Evolutionary conservation across 2,797 vertebrate species (phyloP), one percentile per base, ranked within the genome.

Genomic region (Fringilla coelebs): DNA sequence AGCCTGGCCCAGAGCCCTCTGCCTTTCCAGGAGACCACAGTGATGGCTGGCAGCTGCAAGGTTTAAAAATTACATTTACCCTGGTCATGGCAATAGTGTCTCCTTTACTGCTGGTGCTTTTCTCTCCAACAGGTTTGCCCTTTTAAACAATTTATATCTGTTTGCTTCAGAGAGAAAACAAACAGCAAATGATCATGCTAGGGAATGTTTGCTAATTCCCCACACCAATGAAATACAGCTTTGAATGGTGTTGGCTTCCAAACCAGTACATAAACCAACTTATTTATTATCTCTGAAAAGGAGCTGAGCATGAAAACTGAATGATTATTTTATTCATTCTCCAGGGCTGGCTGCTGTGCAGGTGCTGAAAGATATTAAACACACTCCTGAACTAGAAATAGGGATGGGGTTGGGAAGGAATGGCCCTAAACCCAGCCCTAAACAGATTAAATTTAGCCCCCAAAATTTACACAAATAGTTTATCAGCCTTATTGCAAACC

Each of bases 111-210:
- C 85, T 52, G 25, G 73, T 58, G 43, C 76, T 86, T 92, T 92
- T 55, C 54, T 66, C 24, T 36, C 12, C 18, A 49, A 66, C 40
- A 70, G 41, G n/a, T 76, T 87, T 94, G 78, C 61, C 78, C 67
- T 92, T 94, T 94, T 55, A 67, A 95, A 84, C 76, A 62, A 84
- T 94, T 94, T 84, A 67, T 88, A 78, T 74, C 63, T 9, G 9
- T 90, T 87, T 94, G 41, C 72, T 92, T 82, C 71, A 67, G 60
- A 94, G 62, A 49, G 88, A 85, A 91, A 95, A 92, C 73, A 93
- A 96, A 78, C 54, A 93, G 65, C 82, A 90, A 89, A 93, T 75
- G n/a, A 72, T 32, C 67, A 54, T 11, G 25, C 63, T 83, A 19
- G 45, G 54, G 80, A 85, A 93, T 84, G 57, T 63, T 49, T 85